These are phyloP conservation scores for Dendropsophus ebraccatus DNA, from an alignment of 2,113 vertebrate species.

Conservation along the genomic window DNA sequence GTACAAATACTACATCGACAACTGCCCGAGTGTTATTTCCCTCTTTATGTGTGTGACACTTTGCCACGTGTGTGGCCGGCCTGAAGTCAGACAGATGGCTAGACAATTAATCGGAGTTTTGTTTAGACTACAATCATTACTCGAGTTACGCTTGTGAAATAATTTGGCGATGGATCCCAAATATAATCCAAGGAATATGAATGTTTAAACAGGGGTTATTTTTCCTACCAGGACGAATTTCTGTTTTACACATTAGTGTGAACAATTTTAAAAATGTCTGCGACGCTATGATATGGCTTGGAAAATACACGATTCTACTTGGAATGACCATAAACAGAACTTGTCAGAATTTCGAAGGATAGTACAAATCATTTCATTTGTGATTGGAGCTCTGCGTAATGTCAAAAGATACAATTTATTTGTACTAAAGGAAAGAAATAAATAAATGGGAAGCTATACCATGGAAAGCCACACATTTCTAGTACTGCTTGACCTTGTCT, in stretches of 20 bases:
- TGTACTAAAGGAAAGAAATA: neutral
- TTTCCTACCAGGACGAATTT: neutral
- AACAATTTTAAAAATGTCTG: neutral
- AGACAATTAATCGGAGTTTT: neutral
- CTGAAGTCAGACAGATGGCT: neutral
- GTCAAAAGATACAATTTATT: too few species aligned
- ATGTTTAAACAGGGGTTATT: neutral
- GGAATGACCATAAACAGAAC: neutral
- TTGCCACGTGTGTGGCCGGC: neutral
- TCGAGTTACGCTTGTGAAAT: neutral
- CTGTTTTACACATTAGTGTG: conserved; percentile 14
- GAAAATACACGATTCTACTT: neutral
- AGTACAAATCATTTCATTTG: neutral
- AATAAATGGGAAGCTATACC: too few species aligned
- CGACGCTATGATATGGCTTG: neutral
- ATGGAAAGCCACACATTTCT: too few species aligned
- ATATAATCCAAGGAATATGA: neutral
- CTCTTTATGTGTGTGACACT: neutral
- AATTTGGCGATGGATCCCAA: neutral
- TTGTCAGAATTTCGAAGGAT: neutral
- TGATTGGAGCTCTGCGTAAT: too few species aligned
- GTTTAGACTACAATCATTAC: neutral
- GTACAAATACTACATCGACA: too few species aligned
- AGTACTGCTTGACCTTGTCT: too few species aligned
- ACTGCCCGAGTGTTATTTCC: too few species aligned